Percentiles rank a stretch among this genome's conserved stretches.
Conservation (phyloP, 2,888 invertebrate genomes). For the Chrysodeixis includens region DNA sequence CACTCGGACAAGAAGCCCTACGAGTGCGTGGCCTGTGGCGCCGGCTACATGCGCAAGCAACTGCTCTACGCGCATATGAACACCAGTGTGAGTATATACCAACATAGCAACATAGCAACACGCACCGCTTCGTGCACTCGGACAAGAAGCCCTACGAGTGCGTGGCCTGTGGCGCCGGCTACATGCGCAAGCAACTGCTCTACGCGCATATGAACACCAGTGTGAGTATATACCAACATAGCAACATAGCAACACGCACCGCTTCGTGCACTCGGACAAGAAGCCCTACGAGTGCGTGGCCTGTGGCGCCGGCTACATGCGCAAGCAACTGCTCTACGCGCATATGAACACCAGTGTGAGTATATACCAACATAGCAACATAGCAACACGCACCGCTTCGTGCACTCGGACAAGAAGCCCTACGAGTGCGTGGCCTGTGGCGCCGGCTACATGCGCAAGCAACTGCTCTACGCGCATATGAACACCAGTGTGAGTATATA, state of each 20-base stretch:
- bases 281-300: conserved; percentile 95
- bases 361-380: conserved; percentile 27
- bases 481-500: conserved; percentile 86
- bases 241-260: too few species aligned
- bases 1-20: conserved; percentile 96
- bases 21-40: conserved; percentile 94
- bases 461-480: conserved; percentile 94
- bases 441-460: conserved; percentile 95
- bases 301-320: conserved; percentile 95
- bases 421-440: conserved; percentile 95
- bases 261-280: conserved; percentile 95
- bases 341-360: conserved; percentile 92
- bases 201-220: conserved; percentile 93
- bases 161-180: conserved; percentile 93
- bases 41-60: conserved; percentile 95
- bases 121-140: conserved; percentile 94
- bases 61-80: conserved; percentile 94
- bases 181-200: conserved; percentile 94
- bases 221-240: conserved; percentile 70
- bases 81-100: conserved; percentile 80
- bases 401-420: conserved; percentile 96
- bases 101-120: too few species aligned
- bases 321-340: conserved; percentile 93
- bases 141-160: conserved; percentile 96
- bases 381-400: conserved; percentile 95